phyloP scores from a whole-genome alignment of 2,888 invertebrate species.

The Lamellibrachia columna region DNA sequence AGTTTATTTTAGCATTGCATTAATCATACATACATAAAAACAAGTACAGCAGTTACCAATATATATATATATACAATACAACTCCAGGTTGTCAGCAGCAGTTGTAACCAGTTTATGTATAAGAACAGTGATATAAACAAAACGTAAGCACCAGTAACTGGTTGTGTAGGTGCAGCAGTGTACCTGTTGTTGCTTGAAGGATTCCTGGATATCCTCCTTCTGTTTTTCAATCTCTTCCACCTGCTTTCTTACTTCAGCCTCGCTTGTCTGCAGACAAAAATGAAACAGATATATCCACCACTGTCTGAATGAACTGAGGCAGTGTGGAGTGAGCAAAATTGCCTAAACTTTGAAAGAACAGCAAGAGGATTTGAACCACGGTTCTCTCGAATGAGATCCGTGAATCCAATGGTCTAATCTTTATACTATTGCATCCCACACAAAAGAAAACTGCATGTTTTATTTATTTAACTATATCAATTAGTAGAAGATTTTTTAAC shows the following conservation, averaged over 20 bases:
- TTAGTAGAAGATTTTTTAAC: neutral
- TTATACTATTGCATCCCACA: neutral
- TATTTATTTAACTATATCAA: neutral
- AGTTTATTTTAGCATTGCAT: no score
- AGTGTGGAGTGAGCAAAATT: neutral
- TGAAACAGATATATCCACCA: neutral
- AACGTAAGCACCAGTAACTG: no score
- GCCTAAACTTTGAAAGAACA: neutral
- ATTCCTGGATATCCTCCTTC: neutral
- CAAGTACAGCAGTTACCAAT: no score
- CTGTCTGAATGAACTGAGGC: neutral
- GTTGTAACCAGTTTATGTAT: no score
- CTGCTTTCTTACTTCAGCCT: neutral
- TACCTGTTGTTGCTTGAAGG: neutral
- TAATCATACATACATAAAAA: no score
- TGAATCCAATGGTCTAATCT: neutral
- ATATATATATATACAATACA: no score
- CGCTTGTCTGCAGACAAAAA: neutral
- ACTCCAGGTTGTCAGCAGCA: no score
- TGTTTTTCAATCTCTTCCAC: neutral
- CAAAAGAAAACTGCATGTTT: neutral
- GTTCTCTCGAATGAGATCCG: neutral
- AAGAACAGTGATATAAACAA: no score
- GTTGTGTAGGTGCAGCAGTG: neutral
- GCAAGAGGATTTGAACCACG: neutral